These are phyloP conservation scores for Stomatorhinus walkeri DNA, from an alignment of 2,797 vertebrate genomes.

Conservation along the genomic window DNA sequence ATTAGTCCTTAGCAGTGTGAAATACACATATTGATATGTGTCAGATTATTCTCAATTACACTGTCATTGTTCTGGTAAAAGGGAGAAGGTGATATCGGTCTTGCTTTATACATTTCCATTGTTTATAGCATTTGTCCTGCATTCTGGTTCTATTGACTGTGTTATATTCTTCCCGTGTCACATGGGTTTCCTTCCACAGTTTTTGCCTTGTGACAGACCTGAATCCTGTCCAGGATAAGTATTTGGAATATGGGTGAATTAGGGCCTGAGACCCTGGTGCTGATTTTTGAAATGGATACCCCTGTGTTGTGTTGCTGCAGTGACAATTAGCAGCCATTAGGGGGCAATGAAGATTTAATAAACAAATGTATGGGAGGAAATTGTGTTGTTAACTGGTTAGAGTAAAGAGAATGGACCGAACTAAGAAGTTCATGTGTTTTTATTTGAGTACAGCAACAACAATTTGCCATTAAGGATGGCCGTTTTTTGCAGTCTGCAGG, in stretches of 20 bases:
- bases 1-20: background rate
- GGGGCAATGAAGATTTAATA: background rate
- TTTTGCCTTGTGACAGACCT: background rate
- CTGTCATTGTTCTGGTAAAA: background rate
- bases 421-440: background rate
- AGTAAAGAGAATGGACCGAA: background rate
- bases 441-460: background rate
- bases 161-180: background rate
- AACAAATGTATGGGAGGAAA: background rate
- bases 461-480: background rate
- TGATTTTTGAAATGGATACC: background rate
- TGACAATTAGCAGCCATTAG: background rate
- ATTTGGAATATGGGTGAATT: background rate
- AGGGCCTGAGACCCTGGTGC: background rate
- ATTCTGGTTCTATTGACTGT: background rate
- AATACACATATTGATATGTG: background rate
- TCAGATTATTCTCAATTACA: background rate
- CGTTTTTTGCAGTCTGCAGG: background rate
- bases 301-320: background rate
- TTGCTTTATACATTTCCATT: slow-evolving; percentile 6
- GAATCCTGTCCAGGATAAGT: background rate
- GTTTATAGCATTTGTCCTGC: background rate
- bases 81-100: background rate
- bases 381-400: background rate
- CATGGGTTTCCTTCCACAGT: background rate